Base-by-base conservation (phyloP, 2,888 invertebrate species). In the Platycheirus albimanus region DNA sequence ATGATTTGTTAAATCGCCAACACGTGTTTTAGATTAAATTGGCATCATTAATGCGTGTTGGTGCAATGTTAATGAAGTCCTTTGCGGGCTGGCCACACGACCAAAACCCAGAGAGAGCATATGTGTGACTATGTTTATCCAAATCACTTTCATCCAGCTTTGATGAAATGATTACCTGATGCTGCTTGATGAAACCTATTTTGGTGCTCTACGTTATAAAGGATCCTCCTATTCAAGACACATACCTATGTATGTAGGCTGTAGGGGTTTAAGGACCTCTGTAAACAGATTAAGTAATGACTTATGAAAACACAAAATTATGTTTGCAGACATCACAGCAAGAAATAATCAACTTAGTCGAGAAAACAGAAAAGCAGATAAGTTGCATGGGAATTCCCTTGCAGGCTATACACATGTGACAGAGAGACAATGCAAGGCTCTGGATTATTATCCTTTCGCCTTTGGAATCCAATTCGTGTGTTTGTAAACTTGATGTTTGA, bases 21-120 rank as follows among this genome's bases (percentile, higher is more conserved):
- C 83, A 84, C 58, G 47, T 84, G 78, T 78, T 84, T 79, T 74
- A 84, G 83, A 79, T 84, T 84, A 84, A 69, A 78, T 66, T 74
- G 69, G 47, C 69, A 84, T 74, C 64, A 69, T 74, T 74, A 78
- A 51, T 67, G 56, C 52, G 74, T 52, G 70, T 66, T 64, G 56
- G 63, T 52, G 43, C 33, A 64, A 47, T 49, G 64, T 52, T 63
- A 67, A 64, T 71, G 49, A 70, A 64, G 69, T 79, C 79, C 78
- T 69, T 51, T 74, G 51, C 41, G 64, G 49, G 8, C 20, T 47
- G 15, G 47, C 38, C 45, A 66, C 56, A 43, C 30, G 15, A 15
- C 38, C 52, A 13, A 33, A 36, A 56, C 20, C 38, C 19, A 20
- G 20, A 13, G 20, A 28, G 24, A 64, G 49, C 2, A 45, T 47